Base-by-base conservation (phyloP, 1,140 invertebrate species). In the Magallana ariakensis region DNA sequence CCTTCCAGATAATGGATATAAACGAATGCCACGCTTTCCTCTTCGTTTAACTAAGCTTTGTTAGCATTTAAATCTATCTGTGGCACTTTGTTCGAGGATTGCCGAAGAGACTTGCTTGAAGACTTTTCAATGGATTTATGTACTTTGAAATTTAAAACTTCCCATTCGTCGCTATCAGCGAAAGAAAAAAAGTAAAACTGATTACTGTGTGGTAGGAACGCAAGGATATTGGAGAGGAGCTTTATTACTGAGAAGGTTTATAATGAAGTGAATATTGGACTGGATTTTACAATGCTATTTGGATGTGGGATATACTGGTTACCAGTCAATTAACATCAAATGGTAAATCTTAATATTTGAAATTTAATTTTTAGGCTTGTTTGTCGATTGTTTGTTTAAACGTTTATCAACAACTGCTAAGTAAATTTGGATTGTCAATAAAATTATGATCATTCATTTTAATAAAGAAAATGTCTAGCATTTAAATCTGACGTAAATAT, bases 41-140 rank as follows among this genome's bases (percentile, higher is more conserved):
- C 22, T 75, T 75, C 66, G 22, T 75, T 75, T 75, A 26, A 19
- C 33, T 13, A 26, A 75, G 66, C 10, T 75, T 75, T 75, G 66
- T 75, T 22, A 26, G 10, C 66, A 75, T 75, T 75, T 75, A 75
- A 75, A 75, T 75, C 66, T 75, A 75, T 75, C 66, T 22, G 19
- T 10, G 19, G 19, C 62, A 70, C 22, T 26, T 26, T 26, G 66
- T 26, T 19, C 19, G 62, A 75, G 22, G 13, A 75, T 26, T 13
- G 22, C 1, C 16, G 58, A 62, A 26, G 66, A 75, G 66, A 75
- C 66, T 33, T 22, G 66, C 22, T 75, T 75, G 66, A 33, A 33
- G 13, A 75, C 66, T 75, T 26, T 33, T 75, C 22, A 75, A 75
- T 75, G 66, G 66, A 75, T 46, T 75, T 75, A 10, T 75, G 66